Evolutionary conservation across 2,113 vertebrate genomes (phyloP).

Genomic region (Ammodytes dubius): DNA sequence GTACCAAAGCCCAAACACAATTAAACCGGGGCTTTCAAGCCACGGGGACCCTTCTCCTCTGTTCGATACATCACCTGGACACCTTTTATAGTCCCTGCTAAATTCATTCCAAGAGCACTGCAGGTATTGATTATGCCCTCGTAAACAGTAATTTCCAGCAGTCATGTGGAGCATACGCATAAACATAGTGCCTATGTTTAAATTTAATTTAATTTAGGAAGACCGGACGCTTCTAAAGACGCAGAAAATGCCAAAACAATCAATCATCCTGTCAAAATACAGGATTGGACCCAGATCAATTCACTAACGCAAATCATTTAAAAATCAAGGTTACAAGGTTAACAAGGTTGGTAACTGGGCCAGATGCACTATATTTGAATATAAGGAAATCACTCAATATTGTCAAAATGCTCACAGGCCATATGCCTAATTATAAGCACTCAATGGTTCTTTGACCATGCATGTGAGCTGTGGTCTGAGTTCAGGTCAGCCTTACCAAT

Average conservation of each 20-base stretch:
- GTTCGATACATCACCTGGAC: conserved; percentile 68
- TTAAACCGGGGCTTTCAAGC: conserved; percentile 60
- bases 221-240: not conserved
- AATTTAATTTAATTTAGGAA: conserved; percentile 1
- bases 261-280: not conserved
- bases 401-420: not conserved
- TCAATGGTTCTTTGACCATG: not conserved
- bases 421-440: not conserved
- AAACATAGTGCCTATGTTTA: conserved; percentile 14
- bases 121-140: conserved; percentile 69
- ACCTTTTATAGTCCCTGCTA: conserved; percentile 65
- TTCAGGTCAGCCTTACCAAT: conserved; percentile 81
- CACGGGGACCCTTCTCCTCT: conserved; percentile 26
- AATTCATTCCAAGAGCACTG: conserved; percentile 63
- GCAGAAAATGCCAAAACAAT: not conserved
- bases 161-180: conserved; percentile 6
- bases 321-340: not conserved
- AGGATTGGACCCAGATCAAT: not conserved
- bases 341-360: not conserved
- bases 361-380: not conserved
- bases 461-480: not conserved
- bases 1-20: conserved; percentile 71
- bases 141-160: conserved; percentile 53
- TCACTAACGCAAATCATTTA: not conserved
- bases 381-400: not conserved